Evolutionary conservation across 2,888 invertebrate genomes (phyloP), one percentile per base, ranked within the genome.

Genomic region (Archips crataeganus): DNA sequence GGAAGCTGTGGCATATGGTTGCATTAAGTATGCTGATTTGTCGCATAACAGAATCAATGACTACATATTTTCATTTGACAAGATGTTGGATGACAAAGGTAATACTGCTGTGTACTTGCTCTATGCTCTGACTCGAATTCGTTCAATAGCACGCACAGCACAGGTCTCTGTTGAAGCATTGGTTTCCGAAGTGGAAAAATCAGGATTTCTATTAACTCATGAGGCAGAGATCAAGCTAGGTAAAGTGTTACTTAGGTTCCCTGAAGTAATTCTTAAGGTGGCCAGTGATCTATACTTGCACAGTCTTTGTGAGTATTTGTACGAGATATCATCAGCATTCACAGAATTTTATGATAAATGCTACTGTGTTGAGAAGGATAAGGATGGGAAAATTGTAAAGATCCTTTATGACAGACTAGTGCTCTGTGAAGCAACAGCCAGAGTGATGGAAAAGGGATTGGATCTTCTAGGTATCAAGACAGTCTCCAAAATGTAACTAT

Each of bases 71-170:
- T 99, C 99, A 0, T 99, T 99, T 91, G 99, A 99, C 85, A 98
- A 98, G 95, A 99, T 99, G 99, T 95, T 99, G 77, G 99, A 99
- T 85, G 99, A 99, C 88, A 97, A 98, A 87, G 99, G 99, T 10
- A 99, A 99, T 88, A 99, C 99, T 0, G 99, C 99, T 0, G 99
- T 99, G 0, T 99, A 99, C 87, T 94, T 99, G 68, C 92, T 99
- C 8, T 99, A 99, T 90, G 98, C 99, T 0, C 96, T 98, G 80
- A 99, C 99, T 10, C 95, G 99, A 57, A 99, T 99, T 78, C 96
- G 97, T 84, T 99, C 98, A 0, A 98, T 98, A 81, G 97, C 97
- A 2, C 95, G 98, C 63, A 97, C 96, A 77, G 97, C 98, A 2
- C 96, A 97, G 78, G 87, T 98, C 36, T 94, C 96, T 0, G 84